These are phyloP conservation scores for Brevimyrus niger DNA, from an alignment of 2,113 vertebrate species.

Conservation along the genomic window DNA sequence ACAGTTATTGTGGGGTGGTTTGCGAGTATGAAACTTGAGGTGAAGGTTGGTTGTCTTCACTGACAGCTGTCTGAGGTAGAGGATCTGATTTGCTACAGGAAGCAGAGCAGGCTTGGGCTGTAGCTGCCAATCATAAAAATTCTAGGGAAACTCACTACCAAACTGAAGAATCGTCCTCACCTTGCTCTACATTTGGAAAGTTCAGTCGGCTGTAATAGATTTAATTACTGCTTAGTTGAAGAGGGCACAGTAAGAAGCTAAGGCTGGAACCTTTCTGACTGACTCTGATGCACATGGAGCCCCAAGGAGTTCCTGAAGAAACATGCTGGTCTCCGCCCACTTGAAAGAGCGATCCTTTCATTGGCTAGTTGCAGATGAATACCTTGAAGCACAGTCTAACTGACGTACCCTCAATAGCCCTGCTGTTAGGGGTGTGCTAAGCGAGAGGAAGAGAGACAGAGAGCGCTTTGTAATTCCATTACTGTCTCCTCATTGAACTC, in stretches of 20 bases:
- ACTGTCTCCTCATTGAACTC: constrained; percentile 19
- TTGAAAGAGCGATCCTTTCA: neutral
- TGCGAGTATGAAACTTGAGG: neutral
- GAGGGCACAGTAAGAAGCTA: neutral
- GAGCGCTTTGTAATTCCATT: constrained; percentile 18
- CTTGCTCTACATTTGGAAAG: neutral
- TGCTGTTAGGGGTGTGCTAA: neutral
- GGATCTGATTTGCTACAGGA: neutral
- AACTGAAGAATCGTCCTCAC: neutral
- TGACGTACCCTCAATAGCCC: neutral
- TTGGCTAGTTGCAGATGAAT: neutral
- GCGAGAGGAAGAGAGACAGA: neutral
- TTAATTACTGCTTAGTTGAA: neutral
- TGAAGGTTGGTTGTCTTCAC: neutral
- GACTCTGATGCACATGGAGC: neutral
- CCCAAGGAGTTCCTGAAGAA: neutral
- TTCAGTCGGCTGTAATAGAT: neutral
- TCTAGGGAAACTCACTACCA: neutral
- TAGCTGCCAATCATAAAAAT: neutral
- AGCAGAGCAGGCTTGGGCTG: neutral
- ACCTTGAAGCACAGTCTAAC: neutral
- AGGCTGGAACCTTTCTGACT: neutral
- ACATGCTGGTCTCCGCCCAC: neutral
- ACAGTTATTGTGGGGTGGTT: neutral
- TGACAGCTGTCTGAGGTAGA: neutral